Evolutionary conservation across 2,113 vertebrate genomes (phyloP).

Genomic region (Pseudorhombus dupliciocellatus): DNA sequence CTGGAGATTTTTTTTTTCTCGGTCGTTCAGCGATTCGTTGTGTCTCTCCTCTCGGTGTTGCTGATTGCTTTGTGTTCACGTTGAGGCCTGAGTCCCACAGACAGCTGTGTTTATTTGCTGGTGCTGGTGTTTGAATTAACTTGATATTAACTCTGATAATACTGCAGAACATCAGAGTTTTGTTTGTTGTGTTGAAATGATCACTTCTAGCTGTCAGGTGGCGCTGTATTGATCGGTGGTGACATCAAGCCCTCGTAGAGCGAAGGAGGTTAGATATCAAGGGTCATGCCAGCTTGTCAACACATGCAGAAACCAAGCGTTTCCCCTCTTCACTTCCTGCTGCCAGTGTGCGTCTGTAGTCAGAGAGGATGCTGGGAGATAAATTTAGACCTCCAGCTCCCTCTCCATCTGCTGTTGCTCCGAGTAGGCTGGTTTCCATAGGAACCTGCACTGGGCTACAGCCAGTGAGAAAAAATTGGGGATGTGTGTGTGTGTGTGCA

Average conservation of each 20-base stretch:
- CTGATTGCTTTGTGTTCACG: slow-evolving; percentile 34
- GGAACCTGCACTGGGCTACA: slow-evolving; percentile 81
- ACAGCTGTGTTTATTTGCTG: slow-evolving; percentile 17
- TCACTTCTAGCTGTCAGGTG: not conserved
- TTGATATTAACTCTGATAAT: slow-evolving; percentile 39
- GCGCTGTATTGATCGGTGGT: not conserved
- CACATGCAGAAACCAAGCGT: slow-evolving; percentile 61
- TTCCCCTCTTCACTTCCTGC: slow-evolving; percentile 78
- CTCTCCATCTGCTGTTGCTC: slow-evolving; percentile 85
- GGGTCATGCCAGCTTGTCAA: slow-evolving; percentile 67
- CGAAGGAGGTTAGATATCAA: slow-evolving; percentile 47
- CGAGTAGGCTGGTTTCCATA: slow-evolving; percentile 85
- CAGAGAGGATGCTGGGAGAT: slow-evolving; percentile 85
- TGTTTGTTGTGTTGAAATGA: not conserved
- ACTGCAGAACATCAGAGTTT: slow-evolving; percentile 8
- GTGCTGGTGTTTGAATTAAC: not conserved
- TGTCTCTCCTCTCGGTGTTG: slow-evolving; percentile 17
- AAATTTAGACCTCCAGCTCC: slow-evolving; percentile 86
- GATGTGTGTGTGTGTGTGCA: slow-evolving; percentile 10
- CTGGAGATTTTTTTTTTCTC: slow-evolving; percentile 21
- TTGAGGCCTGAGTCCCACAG: slow-evolving; percentile 23
- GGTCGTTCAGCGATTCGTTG: slow-evolving; percentile 24
- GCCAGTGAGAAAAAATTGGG: slow-evolving; percentile 68
- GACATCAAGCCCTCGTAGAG: slow-evolving; percentile 1
- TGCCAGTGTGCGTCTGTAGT: slow-evolving; percentile 79